A percentile compares a stretch with the other conserved stretches of the same genome.
phyloP scores from a whole-genome alignment of 2,888 invertebrate genomes.

The Biston stratarius region DNA sequence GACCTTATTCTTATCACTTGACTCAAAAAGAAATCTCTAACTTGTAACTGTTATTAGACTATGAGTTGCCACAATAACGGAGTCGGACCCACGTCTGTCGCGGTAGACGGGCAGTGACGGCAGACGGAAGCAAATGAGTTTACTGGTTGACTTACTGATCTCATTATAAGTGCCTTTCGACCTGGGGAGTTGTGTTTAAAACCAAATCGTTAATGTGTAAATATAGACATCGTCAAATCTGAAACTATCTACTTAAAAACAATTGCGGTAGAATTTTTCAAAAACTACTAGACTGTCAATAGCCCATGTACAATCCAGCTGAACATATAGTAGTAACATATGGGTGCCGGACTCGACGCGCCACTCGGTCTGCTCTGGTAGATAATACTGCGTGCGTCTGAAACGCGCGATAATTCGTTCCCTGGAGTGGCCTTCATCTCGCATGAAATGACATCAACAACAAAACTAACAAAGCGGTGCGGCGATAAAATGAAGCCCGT shows the following conservation, averaged over 20 bases:
- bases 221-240: too few species aligned
- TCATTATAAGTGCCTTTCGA: too few species aligned
- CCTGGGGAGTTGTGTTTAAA: too few species aligned
- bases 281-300: too few species aligned
- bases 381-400: conserved; percentile 23
- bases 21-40: conserved; percentile 1
- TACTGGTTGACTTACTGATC: not conserved
- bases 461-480: conserved; percentile 30
- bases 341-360: not conserved
- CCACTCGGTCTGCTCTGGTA: conserved; percentile 3
- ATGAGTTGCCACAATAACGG: not conserved
- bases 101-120: not conserved
- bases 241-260: too few species aligned
- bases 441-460: conserved; percentile 21
- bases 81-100: not conserved
- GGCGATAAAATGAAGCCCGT: conserved; percentile 31
- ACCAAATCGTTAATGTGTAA: too few species aligned
- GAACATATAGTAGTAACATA: not conserved
- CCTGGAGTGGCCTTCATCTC: conserved; percentile 17
- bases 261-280: too few species aligned
- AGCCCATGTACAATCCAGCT: too few species aligned
- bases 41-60: not conserved
- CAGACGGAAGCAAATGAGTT: not conserved
- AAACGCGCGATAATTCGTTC: conserved; percentile 17
- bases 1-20: not conserved